A percentile compares a stretch with the other conserved stretches of the same genome.
These are phyloP conservation scores for Pseudomyrmex flavicornis DNA, from an alignment of 1,140 invertebrate species.

Conservation along the genomic window DNA sequence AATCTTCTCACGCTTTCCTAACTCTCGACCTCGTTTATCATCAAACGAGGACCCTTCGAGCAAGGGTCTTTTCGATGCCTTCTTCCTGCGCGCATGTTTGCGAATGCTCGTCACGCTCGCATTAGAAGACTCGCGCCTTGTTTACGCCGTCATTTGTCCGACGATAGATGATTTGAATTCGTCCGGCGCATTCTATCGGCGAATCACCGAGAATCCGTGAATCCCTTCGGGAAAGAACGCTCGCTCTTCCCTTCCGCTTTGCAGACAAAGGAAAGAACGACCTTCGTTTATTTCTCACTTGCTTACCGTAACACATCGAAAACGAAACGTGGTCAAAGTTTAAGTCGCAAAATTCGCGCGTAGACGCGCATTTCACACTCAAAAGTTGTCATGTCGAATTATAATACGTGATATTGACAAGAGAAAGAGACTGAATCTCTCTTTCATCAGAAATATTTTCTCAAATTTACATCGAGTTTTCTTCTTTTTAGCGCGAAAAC, in stretches of 20 bases:
- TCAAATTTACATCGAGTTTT: conserved; percentile 7
- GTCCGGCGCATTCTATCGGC: conserved; percentile 56
- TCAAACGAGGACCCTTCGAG: conserved; percentile 57
- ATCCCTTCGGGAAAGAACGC: neutral
- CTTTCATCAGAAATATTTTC: too few species aligned
- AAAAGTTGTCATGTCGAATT: neutral
- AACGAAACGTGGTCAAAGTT: conserved; percentile 40
- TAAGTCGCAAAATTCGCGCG: neutral
- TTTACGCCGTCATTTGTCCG: conserved; percentile 72
- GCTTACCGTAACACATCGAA: conserved; percentile 11
- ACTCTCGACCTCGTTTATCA: conserved; percentile 46
- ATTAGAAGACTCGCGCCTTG: conserved; percentile 67
- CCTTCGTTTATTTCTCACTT: conserved; percentile 39
- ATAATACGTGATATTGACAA: neutral
- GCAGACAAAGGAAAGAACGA: conserved; percentile 35
- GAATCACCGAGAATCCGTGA: conserved; percentile 20
- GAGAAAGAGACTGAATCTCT: neutral
- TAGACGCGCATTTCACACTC: neutral
- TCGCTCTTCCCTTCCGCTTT: neutral
- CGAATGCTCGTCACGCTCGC: conserved; percentile 69
- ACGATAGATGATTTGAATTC: conserved; percentile 71
- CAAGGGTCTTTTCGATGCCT: conserved; percentile 34
- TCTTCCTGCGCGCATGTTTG: conserved; percentile 37
- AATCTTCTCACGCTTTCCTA: conserved; percentile 55
- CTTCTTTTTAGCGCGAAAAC: neutral